phyloP scores from a whole-genome alignment of 30 jellyfish, hydroid and myxozoan species.

The Turritopsis dohrnii region DNA sequence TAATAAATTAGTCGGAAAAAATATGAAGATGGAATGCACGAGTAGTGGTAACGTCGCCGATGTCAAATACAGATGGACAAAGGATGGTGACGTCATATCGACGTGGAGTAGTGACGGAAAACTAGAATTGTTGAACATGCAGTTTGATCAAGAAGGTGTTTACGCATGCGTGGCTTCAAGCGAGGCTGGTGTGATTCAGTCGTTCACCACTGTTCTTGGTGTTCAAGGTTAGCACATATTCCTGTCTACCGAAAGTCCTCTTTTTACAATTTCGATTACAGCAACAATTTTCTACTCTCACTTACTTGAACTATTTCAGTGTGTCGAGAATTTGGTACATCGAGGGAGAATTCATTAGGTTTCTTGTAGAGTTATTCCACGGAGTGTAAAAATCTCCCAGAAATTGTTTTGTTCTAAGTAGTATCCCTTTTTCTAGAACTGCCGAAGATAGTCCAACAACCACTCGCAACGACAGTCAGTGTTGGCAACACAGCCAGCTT shows the following conservation, averaged over 20 bases:
- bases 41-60: constrained; percentile 53
- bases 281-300: too few species aligned
- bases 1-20: not conserved
- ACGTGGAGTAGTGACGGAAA: constrained; percentile 41
- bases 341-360: too few species aligned
- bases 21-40: constrained; percentile 19
- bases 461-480: not conserved
- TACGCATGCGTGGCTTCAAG: constrained; percentile 81
- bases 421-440: constrained; percentile 13
- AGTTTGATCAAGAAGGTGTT: constrained; percentile 56
- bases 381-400: too few species aligned
- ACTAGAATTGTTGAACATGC: constrained; percentile 21
- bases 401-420: too few species aligned
- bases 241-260: too few species aligned
- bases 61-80: constrained; percentile 63
- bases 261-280: too few species aligned
- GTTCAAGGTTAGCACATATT: constrained; percentile 72
- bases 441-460: constrained; percentile 14
- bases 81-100: constrained; percentile 73
- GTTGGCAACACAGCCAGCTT: constrained; percentile 1
- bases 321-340: too few species aligned
- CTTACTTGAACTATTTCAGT: too few species aligned
- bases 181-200: constrained; percentile 66
- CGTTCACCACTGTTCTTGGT: constrained; percentile 44
- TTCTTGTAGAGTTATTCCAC: too few species aligned